phyloP scores from a whole-genome alignment of 2,888 invertebrate species.

The Tenthredo mesomela region DNA sequence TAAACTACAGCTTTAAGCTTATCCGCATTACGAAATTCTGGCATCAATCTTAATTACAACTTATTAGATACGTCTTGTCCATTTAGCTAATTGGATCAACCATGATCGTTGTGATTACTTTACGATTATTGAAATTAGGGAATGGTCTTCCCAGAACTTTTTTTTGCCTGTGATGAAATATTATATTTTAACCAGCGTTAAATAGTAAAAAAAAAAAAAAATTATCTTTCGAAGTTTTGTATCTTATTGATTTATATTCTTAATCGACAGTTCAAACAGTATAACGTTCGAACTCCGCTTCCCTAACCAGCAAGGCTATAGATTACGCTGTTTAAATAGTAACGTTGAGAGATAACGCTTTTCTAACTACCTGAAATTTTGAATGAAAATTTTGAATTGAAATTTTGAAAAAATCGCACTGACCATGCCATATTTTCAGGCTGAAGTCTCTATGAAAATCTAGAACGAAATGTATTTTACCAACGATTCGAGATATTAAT shows the following conservation, averaged over 20 bases:
- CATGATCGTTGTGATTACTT: neutral
- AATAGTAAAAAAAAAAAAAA: neutral
- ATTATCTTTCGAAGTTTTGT: neutral
- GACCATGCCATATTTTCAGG: too few relatives aligned
- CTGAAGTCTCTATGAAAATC: too few relatives aligned
- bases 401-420: too few relatives aligned
- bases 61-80: neutral
- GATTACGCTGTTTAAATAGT: neutral
- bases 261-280: neutral
- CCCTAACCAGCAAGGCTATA: neutral
- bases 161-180: neutral
- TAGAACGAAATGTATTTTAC: too few relatives aligned
- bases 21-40: neutral
- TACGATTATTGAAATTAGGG: neutral
- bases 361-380: neutral
- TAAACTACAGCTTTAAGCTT: neutral
- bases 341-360: neutral
- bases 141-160: neutral
- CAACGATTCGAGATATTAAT: too few relatives aligned
- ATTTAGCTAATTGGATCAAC: slow-evolving; percentile 3
- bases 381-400: neutral
- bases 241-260: neutral
- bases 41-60: neutral
- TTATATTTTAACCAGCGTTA: neutral
- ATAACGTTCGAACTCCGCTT: neutral